Evolutionary conservation across 2,797 vertebrate species (phyloP).

Genomic region (Chelon auratus): DNA sequence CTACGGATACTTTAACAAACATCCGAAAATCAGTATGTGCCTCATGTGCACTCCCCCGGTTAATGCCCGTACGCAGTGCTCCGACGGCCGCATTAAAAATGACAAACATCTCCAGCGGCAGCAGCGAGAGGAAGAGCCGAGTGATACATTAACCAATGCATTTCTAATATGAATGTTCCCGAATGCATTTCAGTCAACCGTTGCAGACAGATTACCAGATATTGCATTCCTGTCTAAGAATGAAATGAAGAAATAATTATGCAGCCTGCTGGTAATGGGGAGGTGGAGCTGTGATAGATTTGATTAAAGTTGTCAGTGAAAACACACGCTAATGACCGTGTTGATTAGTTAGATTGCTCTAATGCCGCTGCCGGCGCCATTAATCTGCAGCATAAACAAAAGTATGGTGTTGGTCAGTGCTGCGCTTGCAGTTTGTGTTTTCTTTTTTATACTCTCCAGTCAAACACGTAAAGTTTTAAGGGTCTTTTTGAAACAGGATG

Average conservation of each 20-base stretch:
- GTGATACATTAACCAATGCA: conserved; percentile 64
- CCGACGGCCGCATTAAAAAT: conserved; percentile 66
- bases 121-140: conserved; percentile 56
- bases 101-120: conserved; percentile 57
- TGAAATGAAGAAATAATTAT: conserved; percentile 84
- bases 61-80: conserved; percentile 48
- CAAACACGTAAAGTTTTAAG: not conserved
- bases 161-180: conserved; percentile 67
- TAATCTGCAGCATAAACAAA: conserved; percentile 79
- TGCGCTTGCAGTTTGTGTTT: conserved; percentile 48
- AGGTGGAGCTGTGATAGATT: conserved; percentile 76
- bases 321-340: conserved; percentile 82
- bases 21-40: conserved; percentile 37
- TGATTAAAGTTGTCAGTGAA: conserved; percentile 81
- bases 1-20: conserved; percentile 12
- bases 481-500: not conserved
- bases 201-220: conserved; percentile 77
- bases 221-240: conserved; percentile 77
- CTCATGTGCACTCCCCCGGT: conserved; percentile 20
- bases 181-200: conserved; percentile 72
- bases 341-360: conserved; percentile 83
- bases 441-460: not conserved
- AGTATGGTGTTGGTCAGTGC: conserved; percentile 57
- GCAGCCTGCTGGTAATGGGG: conserved; percentile 70
- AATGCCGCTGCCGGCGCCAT: conserved; percentile 67